A percentile compares a stretch with the other conserved stretches of the same genome.
Evolutionary conservation across 1,140 invertebrate species (phyloP).

Genomic region (Zaprionus capensis): DNA sequence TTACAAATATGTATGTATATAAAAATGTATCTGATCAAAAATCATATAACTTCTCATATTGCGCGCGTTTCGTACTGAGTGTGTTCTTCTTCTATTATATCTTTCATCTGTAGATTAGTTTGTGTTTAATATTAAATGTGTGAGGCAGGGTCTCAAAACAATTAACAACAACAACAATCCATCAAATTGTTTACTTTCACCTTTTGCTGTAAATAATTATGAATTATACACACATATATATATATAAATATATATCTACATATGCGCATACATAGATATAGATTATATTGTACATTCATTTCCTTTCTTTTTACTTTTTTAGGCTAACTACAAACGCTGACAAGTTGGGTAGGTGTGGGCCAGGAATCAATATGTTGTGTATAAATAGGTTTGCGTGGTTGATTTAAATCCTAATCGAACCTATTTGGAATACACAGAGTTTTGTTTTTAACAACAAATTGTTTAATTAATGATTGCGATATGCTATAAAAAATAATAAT

Average conservation of each 20-base stretch:
- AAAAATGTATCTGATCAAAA: conserved; percentile 5
- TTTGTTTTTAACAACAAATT: conserved; percentile 14
- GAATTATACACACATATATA: conserved; percentile 57
- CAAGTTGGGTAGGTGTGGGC: conserved; percentile 23
- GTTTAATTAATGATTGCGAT: not conserved
- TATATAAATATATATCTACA: conserved; percentile 49
- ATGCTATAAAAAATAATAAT: conserved; percentile 18
- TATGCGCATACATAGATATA: conserved; percentile 40
- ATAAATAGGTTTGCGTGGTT: conserved; percentile 17
- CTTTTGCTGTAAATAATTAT: conserved; percentile 70
- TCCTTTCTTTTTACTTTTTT: not conserved
- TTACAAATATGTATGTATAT: conserved; percentile 45
- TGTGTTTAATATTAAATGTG: conserved; percentile 30
- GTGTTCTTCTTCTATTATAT: conserved; percentile 26
- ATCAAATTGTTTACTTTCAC: conserved; percentile 83
- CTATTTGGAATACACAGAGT: conserved; percentile 25
- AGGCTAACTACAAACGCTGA: conserved; percentile 39
- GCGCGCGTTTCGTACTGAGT: conserved; percentile 22
- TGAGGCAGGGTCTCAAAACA: conserved; percentile 53
- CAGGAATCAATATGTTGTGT: conserved; percentile 16
- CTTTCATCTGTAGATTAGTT: conserved; percentile 21
- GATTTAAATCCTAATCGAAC: conserved; percentile 22
- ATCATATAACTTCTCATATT: conserved; percentile 7
- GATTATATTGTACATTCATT: conserved; percentile 28
- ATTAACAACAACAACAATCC: conserved; percentile 76